Evolutionary conservation across 2,113 vertebrate species (phyloP), one percentile per base, ranked within the genome.

Genomic region (Gallinago paraguaiae): DNA sequence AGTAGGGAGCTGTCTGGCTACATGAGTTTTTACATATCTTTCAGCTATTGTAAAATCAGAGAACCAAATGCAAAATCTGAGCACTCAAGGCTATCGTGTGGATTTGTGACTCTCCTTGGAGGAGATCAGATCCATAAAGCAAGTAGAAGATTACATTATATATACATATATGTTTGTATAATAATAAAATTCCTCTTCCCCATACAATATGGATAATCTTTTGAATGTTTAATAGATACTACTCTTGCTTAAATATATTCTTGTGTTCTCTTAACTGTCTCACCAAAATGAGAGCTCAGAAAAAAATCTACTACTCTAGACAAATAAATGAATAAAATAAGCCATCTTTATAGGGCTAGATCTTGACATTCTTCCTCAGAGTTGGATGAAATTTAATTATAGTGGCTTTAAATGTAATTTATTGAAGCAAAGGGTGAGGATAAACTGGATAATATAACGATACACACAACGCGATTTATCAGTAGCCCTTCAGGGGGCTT

Each of bases 1-100:
- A 96, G 94, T 89, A 71, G 94, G 94, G 96, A 96, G 77, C 96
- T 96, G 92, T 90, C 95, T 96, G 96, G 83, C 79, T 92, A 87
- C 94, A 87, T 75, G 78, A 87, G 87, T 78, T 97, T 98, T 95
- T 96, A 87, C 81, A 75, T 89, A 95, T 92, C 91, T 94, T 97
- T 95, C 91, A 97, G 90, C 90, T 81, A 85, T 90, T 90, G 92
- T 95, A 93, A 85, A 97, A 96, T 84, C 59, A 93, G 91, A 95
- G 84, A 90, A 78, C 79, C 70, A 95, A 91, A 88, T 93, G 86
- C 95, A 94, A 94, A 97, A 94, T 94, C 56, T 69, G 89, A 88
- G 63, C 53, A 95, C 90, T 96, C 67, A 94, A 81, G 90, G 86
- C 96, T 93, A 90, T 82, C 23, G 1, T 93, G 93, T 96, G 95